These are phyloP conservation scores for Aphelocoma coerulescens DNA, from an alignment of 2,113 vertebrate genomes.

Conservation along the genomic window DNA sequence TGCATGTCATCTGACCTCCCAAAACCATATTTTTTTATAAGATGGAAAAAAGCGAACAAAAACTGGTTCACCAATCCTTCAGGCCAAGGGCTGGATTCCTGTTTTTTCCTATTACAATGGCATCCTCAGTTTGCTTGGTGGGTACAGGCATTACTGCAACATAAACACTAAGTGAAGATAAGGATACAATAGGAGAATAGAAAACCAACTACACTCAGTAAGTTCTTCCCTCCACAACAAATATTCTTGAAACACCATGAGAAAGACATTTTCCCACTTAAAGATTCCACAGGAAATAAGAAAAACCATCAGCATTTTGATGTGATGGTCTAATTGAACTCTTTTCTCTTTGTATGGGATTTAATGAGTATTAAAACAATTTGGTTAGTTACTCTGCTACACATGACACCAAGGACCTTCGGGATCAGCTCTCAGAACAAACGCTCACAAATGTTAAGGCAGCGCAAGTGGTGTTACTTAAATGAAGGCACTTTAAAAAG, in stretches of 20 bases:
- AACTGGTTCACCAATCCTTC: not conserved
- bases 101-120: not conserved
- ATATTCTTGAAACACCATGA: not conserved
- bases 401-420: not conserved
- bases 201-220: not conserved
- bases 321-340: not conserved
- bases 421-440: not conserved
- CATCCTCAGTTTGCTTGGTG: not conserved
- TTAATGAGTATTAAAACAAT: not conserved
- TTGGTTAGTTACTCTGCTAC: not conserved
- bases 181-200: not conserved
- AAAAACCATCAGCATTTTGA: not conserved
- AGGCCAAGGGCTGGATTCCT: not conserved
- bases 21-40: not conserved
- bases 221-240: not conserved
- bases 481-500: not conserved
- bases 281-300: not conserved
- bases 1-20: not conserved
- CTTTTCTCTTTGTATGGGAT: not conserved
- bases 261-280: not conserved
- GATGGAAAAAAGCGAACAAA: not conserved
- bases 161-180: not conserved
- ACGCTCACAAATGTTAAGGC: not conserved
- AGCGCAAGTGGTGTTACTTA: not conserved
- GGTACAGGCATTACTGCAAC: not conserved